Percentiles rank a stretch among this genome's conserved stretches.
phyloP scores from a whole-genome alignment of 2,797 vertebrate species.

The Xyrichtys novacula region DNA sequence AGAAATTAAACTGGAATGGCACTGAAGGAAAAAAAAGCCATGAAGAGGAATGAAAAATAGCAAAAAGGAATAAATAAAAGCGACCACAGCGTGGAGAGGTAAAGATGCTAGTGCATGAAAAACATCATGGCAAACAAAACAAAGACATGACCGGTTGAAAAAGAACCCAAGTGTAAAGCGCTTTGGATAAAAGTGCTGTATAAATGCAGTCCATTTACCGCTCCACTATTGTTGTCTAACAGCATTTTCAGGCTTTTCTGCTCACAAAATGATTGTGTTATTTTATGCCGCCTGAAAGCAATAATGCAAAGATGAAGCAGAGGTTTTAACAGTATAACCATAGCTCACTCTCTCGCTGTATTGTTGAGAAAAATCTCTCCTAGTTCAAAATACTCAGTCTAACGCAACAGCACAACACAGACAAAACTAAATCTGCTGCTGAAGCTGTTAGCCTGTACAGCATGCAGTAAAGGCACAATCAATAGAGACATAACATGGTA shows the following conservation, averaged over 20 bases:
- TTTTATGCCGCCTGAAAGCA: background rate
- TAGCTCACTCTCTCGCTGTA: background rate
- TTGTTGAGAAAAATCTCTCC: background rate
- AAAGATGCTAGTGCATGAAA: background rate
- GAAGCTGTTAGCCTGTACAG: background rate
- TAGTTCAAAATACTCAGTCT: background rate
- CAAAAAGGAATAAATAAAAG: background rate
- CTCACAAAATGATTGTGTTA: background rate
- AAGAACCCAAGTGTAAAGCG: background rate
- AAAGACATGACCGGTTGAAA: constrained; percentile 3
- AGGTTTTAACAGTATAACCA: background rate
- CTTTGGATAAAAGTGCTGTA: constrained; percentile 1
- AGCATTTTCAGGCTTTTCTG: background rate
- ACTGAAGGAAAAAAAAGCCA: background rate
- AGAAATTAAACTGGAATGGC: background rate
- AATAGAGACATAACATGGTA: background rate
- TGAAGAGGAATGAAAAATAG: background rate
- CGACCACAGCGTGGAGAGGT: background rate
- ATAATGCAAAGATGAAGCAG: background rate
- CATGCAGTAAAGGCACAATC: background rate
- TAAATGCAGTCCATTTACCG: constrained; percentile 5
- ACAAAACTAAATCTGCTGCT: background rate
- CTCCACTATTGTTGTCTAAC: background rate
- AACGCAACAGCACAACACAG: background rate
- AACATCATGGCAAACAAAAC: background rate